Percentiles rank a stretch among this genome's conserved stretches.
Evolutionary conservation across 1,140 invertebrate genomes (phyloP).

Genomic region (Euwallacea similis): DNA sequence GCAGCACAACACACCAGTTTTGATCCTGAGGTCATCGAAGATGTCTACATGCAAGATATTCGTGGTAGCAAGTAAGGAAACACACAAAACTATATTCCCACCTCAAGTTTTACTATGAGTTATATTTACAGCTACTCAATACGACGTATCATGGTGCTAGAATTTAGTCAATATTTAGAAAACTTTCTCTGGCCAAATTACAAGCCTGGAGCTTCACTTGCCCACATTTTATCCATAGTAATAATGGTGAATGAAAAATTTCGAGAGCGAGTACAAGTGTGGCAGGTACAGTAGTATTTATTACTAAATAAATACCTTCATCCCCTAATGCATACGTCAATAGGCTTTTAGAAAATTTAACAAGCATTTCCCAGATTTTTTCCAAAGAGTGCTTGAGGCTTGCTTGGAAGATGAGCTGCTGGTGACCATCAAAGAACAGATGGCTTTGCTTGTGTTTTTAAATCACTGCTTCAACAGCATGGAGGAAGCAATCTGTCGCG

Average conservation of each 20-base stretch:
- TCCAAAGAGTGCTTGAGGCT: conserved; percentile 78
- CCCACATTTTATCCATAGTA: conserved; percentile 93
- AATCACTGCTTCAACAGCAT: conserved; percentile 97
- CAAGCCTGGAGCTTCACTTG: conserved; percentile 66
- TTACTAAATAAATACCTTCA: not conserved
- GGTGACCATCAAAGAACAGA: conserved; percentile 76
- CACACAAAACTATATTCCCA: not conserved
- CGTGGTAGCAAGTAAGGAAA: conserved; percentile 64
- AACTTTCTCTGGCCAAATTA: conserved; percentile 98
- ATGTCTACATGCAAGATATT: conserved; percentile 82
- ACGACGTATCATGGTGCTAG: conserved; percentile 89
- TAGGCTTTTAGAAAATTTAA: conserved; percentile 79
- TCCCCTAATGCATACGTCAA: conserved; percentile 28
- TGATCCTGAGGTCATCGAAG: conserved; percentile 73
- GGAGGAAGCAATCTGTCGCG: conserved; percentile 90
- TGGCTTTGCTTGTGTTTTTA: conserved; percentile 84
- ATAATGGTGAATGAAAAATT: conserved; percentile 99
- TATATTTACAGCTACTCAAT: conserved; percentile 71
- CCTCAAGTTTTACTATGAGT: not conserved
- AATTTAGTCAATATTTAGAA: conserved; percentile 97
- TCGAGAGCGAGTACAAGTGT: conserved; percentile 93
- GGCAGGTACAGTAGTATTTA: conserved; percentile 67
- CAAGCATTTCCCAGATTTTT: conserved; percentile 84
- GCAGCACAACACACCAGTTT: conserved; percentile 68
- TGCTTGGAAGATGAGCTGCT: conserved; percentile 62